Base-by-base conservation (phyloP, 2,888 invertebrate genomes). In the Phyllotreta striolata region DNA sequence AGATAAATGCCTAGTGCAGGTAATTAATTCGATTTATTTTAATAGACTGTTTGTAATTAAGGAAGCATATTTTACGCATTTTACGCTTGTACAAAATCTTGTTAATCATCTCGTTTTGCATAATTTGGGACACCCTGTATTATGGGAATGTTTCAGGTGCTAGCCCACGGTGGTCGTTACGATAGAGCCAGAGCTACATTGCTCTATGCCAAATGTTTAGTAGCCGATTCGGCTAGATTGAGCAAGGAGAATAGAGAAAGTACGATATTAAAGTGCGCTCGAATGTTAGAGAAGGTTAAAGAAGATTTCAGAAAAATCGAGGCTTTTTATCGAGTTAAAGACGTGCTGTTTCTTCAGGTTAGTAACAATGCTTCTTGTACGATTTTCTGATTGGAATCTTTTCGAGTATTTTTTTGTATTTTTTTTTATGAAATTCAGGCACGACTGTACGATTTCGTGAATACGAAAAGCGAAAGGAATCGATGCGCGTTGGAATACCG, bases 401-500 rank as follows among this genome's bases (percentile, higher is more conserved):
- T n/a, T n/a, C n/a, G n/a, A n/a, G n/a, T n/a, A n/a, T n/a, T n/a
- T n/a, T n/a, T n/a, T n/a, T n/a, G n/a, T n/a, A 24, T n/a, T 62
- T 40, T 40, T 59, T 12, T 52, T 37, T 12, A 3, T 57, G n/a
- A 7, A 58, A 85, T 86, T 72, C 82, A 90, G 85, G 90, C 91
- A 0, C 86, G 89, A 70, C 83, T 93, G 0, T 93, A 90, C 75
- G 86, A 95, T 74, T 89, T 90, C 69, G 83, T 94, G 1, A 89
- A 90, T 1, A 85, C 88, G 75, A 84, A 85, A 9, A 83, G 85
- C 0, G 89, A 93, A 71, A 85, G 95, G 66, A 95, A 95, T 80
- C 90, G 90, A 73, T 91, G 90, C 77, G 90, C 95, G 0, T 88
- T 90, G 76, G 90, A 92, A 81, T 95, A 91, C 77, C 86, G 90